These are phyloP conservation scores for Gisinianus flammeolus DNA, from an alignment of 2,888 invertebrate genomes.

Conservation along the genomic window DNA sequence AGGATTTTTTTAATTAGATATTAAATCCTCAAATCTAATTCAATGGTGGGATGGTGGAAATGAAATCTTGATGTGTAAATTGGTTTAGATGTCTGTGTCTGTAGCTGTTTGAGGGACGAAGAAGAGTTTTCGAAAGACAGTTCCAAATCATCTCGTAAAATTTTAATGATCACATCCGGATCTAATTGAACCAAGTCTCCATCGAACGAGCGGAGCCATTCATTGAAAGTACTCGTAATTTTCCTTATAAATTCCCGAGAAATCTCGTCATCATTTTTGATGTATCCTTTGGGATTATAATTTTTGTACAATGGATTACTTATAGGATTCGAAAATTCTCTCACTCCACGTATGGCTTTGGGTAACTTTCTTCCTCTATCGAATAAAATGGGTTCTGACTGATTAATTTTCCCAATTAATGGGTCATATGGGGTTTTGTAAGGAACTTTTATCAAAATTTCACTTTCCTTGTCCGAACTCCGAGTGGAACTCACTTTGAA, in stretches of 20 bases:
- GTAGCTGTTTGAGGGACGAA: too few relatives aligned
- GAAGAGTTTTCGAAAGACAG: constrained; percentile 23
- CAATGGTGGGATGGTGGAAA: constrained; percentile 23
- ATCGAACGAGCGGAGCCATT: constrained; percentile 44
- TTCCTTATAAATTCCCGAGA: constrained; percentile 44
- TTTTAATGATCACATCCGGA: constrained; percentile 43
- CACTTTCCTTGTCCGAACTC: not conserved
- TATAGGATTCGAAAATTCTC: constrained; percentile 39
- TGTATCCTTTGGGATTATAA: constrained; percentile 48
- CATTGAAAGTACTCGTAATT: constrained; percentile 48
- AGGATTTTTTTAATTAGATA: too few relatives aligned
- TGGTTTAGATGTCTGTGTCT: not conserved
- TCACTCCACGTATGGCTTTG: constrained; percentile 26
- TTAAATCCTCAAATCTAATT: constrained; percentile 1
- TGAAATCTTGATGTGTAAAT: constrained; percentile 24
- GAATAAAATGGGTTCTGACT: constrained; percentile 8
- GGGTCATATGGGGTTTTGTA: constrained; percentile 6
- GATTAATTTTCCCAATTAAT: constrained; percentile 39
- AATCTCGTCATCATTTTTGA: constrained; percentile 50
- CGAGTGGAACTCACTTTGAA: not conserved
- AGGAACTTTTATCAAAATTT: not conserved
- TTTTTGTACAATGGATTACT: constrained; percentile 52
- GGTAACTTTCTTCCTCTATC: constrained; percentile 28
- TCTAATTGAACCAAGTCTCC: constrained; percentile 35
- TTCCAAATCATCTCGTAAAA: constrained; percentile 46